Evolutionary conservation across 2,888 invertebrate species (phyloP), one percentile per base, ranked within the genome.

Genomic region (Lithodes maja): DNA sequence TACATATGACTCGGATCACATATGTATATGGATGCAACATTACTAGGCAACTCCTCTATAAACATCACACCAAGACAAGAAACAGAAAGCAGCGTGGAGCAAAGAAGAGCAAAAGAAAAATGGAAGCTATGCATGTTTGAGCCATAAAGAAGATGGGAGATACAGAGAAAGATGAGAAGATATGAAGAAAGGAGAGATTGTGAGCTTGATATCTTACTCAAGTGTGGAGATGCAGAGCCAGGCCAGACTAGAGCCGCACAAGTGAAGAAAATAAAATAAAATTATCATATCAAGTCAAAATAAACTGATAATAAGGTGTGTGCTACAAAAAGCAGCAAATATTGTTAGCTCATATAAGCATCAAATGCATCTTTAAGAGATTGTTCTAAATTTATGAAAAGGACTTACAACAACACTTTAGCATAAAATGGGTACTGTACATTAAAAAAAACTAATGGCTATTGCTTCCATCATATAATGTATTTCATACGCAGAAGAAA

Each of bases 171-270:
- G 17, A n/a, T n/a, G 71, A 71, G n/a, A 71, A 2, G 17, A n/a
- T 15, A 2, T 71, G 53, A 54, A 15, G 49, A 55, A 49, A 33
- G 68, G 77, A 83, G 81, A 78, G 71, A 17, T 81, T 50, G 83
- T 82, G 80, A 87, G 85, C 54, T 83, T 79, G 71, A 85, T 87
- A 85, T 92, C 93, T 93, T 93, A 93, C 93, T 93, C 93, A 93
- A 93, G 93, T 92, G 93, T 93, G 93, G 93, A 93, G 93, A 94
- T 93, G 93, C 94, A 94, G 92, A 94, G 93, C 94, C 94, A 93
- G 93, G 94, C 93, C 93, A 94, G 93, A 93, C 94, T 94, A 91
- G 83, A 84, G 84, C 80, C 86, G 86, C 86, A 85, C 81, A 87
- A 85, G 83, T 78, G 83, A 79, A 87, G 93, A 90, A 91, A 91